Evolutionary conservation across 2,888 invertebrate species (phyloP).

Genomic region (Horisme vitalbata): DNA sequence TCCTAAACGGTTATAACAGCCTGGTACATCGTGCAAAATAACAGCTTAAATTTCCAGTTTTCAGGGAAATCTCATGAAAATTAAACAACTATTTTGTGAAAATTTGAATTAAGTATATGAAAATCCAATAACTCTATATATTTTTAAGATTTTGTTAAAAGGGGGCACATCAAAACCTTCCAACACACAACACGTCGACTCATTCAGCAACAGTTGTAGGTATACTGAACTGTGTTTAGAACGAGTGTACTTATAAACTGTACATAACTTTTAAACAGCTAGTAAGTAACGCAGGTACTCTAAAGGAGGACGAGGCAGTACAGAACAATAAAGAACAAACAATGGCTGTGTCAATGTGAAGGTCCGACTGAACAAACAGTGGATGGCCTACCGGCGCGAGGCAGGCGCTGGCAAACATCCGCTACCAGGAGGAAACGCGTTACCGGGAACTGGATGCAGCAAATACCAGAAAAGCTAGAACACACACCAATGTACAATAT

Average conservation of each 20-base stretch:
- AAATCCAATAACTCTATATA: not conserved
- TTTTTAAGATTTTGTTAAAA: too few species aligned
- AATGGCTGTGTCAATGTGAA: slow-evolving; percentile 27
- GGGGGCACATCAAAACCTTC: too few species aligned
- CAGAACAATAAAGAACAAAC: slow-evolving; percentile 23
- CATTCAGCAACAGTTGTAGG: too few species aligned
- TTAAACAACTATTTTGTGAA: too few species aligned
- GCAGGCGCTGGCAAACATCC: slow-evolving; percentile 30
- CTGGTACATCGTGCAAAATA: slow-evolving; percentile 56
- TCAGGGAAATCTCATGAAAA: slow-evolving; percentile 28
- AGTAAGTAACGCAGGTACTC: not conserved
- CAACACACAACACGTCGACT: too few species aligned
- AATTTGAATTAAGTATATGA: not conserved
- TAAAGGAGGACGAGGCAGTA: slow-evolving; percentile 13
- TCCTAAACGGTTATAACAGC: slow-evolving; percentile 46
- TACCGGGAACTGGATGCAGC: slow-evolving; percentile 16
- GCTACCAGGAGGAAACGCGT: slow-evolving; percentile 19
- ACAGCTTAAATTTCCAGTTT: slow-evolving; percentile 48
- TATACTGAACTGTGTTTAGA: too few species aligned
- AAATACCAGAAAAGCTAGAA: too few species aligned
- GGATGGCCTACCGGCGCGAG: slow-evolving; percentile 12
- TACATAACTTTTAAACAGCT: slow-evolving; percentile 1
- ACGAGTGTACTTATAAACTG: not conserved
- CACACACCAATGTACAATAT: too few species aligned
- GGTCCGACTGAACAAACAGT: slow-evolving; percentile 18